Evolutionary conservation across 2,113 vertebrate species (phyloP), one percentile per base, ranked within the genome.

Genomic region (Pyrgilauda ruficollis): DNA sequence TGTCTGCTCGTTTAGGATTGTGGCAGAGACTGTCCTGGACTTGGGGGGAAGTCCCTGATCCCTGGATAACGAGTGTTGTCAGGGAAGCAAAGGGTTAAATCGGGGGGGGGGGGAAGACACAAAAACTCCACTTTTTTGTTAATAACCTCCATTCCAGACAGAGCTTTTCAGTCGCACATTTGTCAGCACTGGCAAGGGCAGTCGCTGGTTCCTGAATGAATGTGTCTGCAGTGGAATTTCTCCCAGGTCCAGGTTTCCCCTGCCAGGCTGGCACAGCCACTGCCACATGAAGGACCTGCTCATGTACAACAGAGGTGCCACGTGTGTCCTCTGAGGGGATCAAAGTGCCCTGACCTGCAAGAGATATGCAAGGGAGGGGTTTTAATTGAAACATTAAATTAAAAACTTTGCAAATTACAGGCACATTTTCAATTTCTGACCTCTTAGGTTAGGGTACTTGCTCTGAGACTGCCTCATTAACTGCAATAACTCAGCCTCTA

Each of bases 331-430:
- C 79, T 73, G 78, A 80, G 73, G 43, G 41, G 44, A 92, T 87
- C 81, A 63, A 59, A 75, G 68, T 59, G 58, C 76, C 46, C 78
- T 66, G 67, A 68, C 84, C 55, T 27, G 31, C 70, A 75, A 76
- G 49, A 89, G 67, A 77, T 79, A 63, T 70, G 24, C 28, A 27
- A 55, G 53, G 70, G n/a, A 82, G 66, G 62, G 15, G 3, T 31
- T 96, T 95, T 95, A 95, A 97, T 93, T 97, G 93, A 92, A 96
- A 95, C 84, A 90, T 90, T 94, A 93, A 91, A 93, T 92, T 66
- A 18, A 85, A 88, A 87, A 84, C 41, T 94, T 96, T 27, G 64
- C 74, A 82, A 75, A 85, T 80, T 73, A 83, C 49, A 37, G 83
- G 62, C 78, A 28, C 58, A 37, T 94, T 90, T 94, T 93, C 93